Base-by-base conservation (phyloP, 2,888 invertebrate species). In the Ceriagrion tenellum region DNA sequence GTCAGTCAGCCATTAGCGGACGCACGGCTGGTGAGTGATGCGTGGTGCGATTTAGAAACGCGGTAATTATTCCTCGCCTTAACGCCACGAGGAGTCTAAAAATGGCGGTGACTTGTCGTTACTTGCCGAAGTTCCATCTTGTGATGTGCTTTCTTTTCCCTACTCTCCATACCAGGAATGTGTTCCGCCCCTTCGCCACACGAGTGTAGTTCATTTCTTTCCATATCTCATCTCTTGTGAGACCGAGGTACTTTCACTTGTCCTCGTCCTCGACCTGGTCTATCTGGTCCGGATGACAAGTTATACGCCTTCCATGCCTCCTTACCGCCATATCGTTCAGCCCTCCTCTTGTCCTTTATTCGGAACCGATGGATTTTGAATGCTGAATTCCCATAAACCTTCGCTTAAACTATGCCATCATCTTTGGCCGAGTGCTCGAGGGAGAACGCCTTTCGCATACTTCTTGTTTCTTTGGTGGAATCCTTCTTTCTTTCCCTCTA, bases 61-160 rank as follows among this genome's bases (percentile, higher is more conserved):
- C 93, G 18, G 47, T 47, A 93, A 93, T 93, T 69, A 93, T 47
- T 93, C 93, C 47, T 8, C 93, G 56, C 93, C 69, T 74, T 69
- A 47, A 69, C 89, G 18, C 89, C 55, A 55, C 89, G 47, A 10
- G 26, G 26, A 88, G 20, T 69, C 93, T 63, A 47, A 69, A 93
- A 69, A 47, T 40, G 35, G 91, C 26, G 40, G 59, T 40, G 63
- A 20, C n/a, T 16, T n/a, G 26, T 35, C 93, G 59, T 74, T 93
- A 81, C 81, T 35, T 81, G 81, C 81, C 81, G 16, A 35, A 81
- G 30, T 35, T 30, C 35, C 13, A 81, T 81, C 13, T 81, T 81
- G 10, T 1, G 26, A 81, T 81, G 81, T 81, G 81, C 81, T 69
- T 69, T 69, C 69, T 26, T 69, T 69, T n/a, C n/a, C 69, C 69